phyloP scores from a whole-genome alignment of 2,113 vertebrate species.

The Epinephelus lanceolatus region DNA sequence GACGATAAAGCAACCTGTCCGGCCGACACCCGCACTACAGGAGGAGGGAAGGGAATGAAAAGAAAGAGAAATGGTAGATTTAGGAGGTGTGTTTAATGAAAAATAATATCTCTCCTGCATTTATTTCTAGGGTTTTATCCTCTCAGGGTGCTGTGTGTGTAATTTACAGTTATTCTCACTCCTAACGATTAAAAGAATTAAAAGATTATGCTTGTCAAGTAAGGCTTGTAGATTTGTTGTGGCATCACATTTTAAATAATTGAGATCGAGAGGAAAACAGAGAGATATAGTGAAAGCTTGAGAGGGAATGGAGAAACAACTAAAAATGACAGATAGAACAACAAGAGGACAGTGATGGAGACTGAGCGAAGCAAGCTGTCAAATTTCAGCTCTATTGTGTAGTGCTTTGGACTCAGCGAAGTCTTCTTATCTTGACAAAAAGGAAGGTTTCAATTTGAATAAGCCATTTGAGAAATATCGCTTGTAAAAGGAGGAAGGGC shows the following conservation, averaged over 20 bases:
- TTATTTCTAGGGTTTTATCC: background rate
- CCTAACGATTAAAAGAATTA: background rate
- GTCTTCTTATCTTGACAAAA: slow-evolving; percentile 70
- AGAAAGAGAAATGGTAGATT: background rate
- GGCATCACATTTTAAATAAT: slow-evolving; percentile 50
- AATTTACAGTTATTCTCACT: background rate
- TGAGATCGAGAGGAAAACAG: background rate
- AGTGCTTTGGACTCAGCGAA: slow-evolving; percentile 54
- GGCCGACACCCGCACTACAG: slow-evolving; percentile 92
- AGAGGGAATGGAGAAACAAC: slow-evolving; percentile 18
- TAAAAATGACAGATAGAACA: slow-evolving; percentile 32
- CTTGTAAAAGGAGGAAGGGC: slow-evolving; percentile 59
- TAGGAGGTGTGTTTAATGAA: background rate
- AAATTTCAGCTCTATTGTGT: slow-evolving; percentile 60
- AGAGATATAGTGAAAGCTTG: slow-evolving; percentile 3
- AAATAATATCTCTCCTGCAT: background rate
- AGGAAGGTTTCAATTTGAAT: slow-evolving; percentile 75
- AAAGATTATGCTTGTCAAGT: slow-evolving; percentile 17
- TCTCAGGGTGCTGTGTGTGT: background rate
- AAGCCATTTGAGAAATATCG: slow-evolving; percentile 68
- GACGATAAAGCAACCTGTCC: slow-evolving; percentile 98
- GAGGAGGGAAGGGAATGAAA: background rate
- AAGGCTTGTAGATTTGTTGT: slow-evolving; percentile 25
- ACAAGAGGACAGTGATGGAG: slow-evolving; percentile 45
- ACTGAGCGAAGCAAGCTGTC: slow-evolving; percentile 45